Evolutionary conservation across 1,140 invertebrate genomes (phyloP), one percentile per base, ranked within the genome.

Genomic region (Oryctes rhinoceros): DNA sequence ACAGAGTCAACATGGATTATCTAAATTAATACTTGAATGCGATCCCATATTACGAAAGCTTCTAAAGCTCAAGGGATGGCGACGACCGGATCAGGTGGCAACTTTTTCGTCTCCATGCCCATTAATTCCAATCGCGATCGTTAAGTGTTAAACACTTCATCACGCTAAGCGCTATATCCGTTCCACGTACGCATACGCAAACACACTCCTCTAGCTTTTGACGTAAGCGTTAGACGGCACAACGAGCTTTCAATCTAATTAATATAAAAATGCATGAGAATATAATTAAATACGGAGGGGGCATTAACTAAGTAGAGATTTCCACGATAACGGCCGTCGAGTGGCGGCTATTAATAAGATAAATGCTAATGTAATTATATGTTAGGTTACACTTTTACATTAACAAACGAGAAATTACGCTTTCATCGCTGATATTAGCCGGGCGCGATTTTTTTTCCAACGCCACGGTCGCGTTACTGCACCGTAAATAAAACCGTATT

Each of bases 281-380:
- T 71, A 71, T 71, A 71, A 71, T 71, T 59, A 59, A 59, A 59
- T 59, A 59, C 53, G 53, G 35, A 13, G 65, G 65, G 65, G 65
- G 35, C 65, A 71, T 71, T 71, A 71, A 71, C 65, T 71, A 71
- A 71, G 65, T 71, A 71, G 65, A 71, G 65, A 71, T 71, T 71
- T 71, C 24, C 65, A 30, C 65, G 65, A 71, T 71, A 71, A 71
- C 65, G 65, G 35, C 65, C 65, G 65, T 18, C 65, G 24, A 71
- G 65, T 37, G 65, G 20, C 39, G 20, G 65, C 65, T 71, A 71
- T 71, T 71, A 71, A 71, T 71, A 71, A 71, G 65, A 71, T 71
- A 71, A 71, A 71, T 71, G 65, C 65, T 71, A 71, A 71, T 71
- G 65, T 71, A 71, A 71, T 71, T 71, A 71, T 71, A 71, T 71